phyloP scores from a whole-genome alignment of 2,797 vertebrate genomes.

The Anas flavirostris region DNA sequence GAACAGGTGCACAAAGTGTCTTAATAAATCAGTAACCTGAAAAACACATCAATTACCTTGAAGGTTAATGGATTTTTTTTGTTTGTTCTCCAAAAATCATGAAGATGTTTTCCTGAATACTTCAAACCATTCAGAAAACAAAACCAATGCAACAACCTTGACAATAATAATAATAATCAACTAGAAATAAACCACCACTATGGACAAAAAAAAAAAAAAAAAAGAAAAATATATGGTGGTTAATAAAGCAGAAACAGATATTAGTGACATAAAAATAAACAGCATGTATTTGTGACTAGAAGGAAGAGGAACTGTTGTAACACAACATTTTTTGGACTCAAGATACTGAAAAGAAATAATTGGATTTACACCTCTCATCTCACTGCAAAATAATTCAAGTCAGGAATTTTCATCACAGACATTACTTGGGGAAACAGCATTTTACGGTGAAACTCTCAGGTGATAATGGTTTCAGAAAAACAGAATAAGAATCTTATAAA shows the following conservation, averaged over 20 bases:
- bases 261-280: neutral
- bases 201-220: neutral
- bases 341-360: neutral
- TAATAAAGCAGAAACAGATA: neutral
- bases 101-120: slow-evolving; percentile 51
- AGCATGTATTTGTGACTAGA: neutral
- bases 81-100: slow-evolving; percentile 57
- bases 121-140: neutral
- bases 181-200: neutral
- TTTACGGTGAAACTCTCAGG: neutral
- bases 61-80: slow-evolving; percentile 74
- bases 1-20: slow-evolving; percentile 72
- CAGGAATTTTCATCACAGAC: neutral
- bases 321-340: neutral
- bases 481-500: neutral
- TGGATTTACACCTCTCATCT: neutral
- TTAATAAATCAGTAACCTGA: slow-evolving; percentile 73
- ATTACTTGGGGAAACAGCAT: neutral
- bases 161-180: neutral
- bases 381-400: neutral
- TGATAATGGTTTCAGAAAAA: neutral
- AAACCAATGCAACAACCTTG: neutral
- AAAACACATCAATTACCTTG: slow-evolving; percentile 74
- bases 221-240: neutral
- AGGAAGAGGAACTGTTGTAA: neutral